A percentile compares a stretch with the other conserved stretches of the same genome.
phyloP scores from a whole-genome alignment of 2,113 vertebrate genomes.

The Eulemur macaco region DNA sequence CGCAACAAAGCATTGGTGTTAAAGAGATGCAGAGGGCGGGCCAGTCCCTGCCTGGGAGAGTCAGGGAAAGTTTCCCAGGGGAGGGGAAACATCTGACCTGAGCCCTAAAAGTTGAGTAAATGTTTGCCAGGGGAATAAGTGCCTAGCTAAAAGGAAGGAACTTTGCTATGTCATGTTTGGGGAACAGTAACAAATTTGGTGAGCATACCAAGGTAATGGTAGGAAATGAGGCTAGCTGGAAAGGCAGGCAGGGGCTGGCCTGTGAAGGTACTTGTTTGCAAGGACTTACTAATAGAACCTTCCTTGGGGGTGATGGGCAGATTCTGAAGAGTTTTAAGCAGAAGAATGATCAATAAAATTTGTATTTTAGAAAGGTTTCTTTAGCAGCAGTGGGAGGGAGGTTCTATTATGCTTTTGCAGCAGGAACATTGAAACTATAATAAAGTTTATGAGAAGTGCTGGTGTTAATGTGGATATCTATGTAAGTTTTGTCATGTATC shows the following conservation, averaged over 20 bases:
- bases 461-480: neutral
- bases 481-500: neutral
- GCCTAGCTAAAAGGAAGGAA: neutral
- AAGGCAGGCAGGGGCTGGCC: neutral
- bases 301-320: neutral
- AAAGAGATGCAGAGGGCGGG: neutral
- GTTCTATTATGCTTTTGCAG: neutral
- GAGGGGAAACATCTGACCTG: neutral
- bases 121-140: slow-evolving; percentile 10
- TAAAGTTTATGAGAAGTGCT: neutral
- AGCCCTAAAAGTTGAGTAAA: slow-evolving; percentile 46
- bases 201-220: neutral
- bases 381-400: neutral
- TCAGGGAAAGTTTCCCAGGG: neutral
- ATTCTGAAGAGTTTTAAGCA: neutral
- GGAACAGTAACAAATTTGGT: neutral
- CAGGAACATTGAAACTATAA: neutral
- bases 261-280: neutral
- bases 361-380: neutral
- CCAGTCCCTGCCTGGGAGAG: neutral
- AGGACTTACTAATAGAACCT: neutral
- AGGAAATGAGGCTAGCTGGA: neutral
- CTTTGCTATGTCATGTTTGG: neutral
- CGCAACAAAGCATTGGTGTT: neutral
- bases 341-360: neutral